These are phyloP conservation scores for Phoebastria nigripes DNA, from an alignment of 2,797 vertebrate species.

Conservation along the genomic window DNA sequence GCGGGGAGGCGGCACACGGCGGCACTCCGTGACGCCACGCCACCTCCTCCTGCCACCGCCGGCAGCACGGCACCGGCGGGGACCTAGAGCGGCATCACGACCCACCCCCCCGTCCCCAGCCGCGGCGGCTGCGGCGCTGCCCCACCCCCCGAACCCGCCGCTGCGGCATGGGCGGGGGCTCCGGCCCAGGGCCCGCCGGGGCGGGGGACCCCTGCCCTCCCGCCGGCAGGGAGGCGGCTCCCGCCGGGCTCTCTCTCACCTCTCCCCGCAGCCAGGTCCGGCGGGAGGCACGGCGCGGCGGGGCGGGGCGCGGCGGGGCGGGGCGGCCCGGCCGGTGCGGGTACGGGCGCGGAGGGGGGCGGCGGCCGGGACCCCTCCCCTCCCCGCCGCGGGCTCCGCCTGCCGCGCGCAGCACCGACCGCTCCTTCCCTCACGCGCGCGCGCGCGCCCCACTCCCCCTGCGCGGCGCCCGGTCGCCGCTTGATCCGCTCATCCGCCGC, in stretches of 20 bases:
- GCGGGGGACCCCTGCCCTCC: background rate
- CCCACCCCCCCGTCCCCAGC: background rate
- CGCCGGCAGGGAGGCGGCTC: no score
- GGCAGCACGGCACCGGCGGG: background rate
- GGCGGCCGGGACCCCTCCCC: background rate
- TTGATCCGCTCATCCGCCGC: constrained; percentile 6
- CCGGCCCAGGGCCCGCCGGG: background rate
- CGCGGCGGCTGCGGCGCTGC: background rate
- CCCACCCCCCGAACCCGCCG: background rate
- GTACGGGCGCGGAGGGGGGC: background rate
- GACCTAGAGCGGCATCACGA: background rate
- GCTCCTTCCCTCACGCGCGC: background rate
- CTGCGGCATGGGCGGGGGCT: background rate
- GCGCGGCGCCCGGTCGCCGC: background rate
- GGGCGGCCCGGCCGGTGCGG: background rate
- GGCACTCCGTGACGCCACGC: background rate
- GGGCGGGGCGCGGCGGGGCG: background rate
- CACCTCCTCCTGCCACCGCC: background rate
- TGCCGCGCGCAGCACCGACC: background rate
- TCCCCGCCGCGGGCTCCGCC: background rate
- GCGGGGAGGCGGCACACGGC: background rate
- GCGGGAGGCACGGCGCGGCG: background rate
- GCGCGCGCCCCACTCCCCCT: rapidly evolving
- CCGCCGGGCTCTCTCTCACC: background rate
- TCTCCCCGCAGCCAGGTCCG: background rate